A percentile compares a stretch with the other conserved stretches of the same genome.
These are phyloP conservation scores for Catharus fuscescens DNA, from an alignment of 2,113 vertebrate genomes.

Conservation along the genomic window DNA sequence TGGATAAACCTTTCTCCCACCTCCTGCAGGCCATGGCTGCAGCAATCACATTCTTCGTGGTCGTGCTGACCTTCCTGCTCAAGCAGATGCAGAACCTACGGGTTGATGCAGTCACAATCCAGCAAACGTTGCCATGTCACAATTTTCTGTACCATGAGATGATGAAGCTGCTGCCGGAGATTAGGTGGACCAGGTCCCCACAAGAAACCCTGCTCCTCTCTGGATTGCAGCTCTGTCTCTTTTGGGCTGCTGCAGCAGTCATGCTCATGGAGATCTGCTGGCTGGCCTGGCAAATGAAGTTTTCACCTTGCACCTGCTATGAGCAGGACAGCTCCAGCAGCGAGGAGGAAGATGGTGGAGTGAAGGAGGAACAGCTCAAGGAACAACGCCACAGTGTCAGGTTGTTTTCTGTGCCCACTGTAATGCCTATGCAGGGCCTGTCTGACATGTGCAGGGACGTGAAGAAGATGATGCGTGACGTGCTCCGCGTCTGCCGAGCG, in stretches of 20 bases:
- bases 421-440: background rate
- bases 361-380: background rate
- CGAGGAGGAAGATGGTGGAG: background rate
- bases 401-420: background rate
- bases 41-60: too few species aligned
- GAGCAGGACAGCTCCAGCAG: too few species aligned
- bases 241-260: background rate
- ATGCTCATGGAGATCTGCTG: background rate
- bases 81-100: background rate
- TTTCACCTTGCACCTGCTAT: fast-evolving
- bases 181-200: fast-evolving
- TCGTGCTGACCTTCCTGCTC: background rate
- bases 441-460: background rate
- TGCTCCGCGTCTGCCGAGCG: background rate
- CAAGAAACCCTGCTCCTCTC: background rate
- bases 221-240: background rate
- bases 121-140: fast-evolving
- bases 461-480: background rate
- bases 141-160: background rate
- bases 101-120: fast-evolving
- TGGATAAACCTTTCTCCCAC: background rate
- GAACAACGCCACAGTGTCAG: background rate
- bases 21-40: background rate
- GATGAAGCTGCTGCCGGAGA: background rate
- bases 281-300: background rate